Evolutionary conservation across 2,888 invertebrate genomes (phyloP).

Genomic region (Plutella xylostella): DNA sequence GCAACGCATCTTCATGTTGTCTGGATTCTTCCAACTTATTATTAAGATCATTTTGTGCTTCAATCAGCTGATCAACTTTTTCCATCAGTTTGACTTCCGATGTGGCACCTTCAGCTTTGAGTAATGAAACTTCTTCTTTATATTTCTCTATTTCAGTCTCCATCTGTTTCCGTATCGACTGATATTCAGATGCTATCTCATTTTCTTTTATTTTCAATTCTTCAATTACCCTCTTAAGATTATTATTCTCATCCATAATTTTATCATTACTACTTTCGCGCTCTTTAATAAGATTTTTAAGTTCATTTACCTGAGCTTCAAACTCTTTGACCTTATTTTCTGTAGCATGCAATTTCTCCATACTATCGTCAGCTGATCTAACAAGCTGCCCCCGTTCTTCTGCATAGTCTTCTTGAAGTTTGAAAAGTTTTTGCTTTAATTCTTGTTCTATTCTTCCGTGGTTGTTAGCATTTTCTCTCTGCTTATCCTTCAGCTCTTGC

Average conservation of each 20-base stretch:
- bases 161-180: slow-evolving; percentile 43
- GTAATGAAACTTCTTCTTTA: slow-evolving; percentile 49
- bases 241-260: slow-evolving; percentile 51
- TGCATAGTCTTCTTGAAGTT: slow-evolving; percentile 52
- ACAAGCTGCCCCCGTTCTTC: slow-evolving; percentile 45
- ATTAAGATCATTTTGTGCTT: slow-evolving; percentile 59
- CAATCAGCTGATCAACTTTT: slow-evolving; percentile 58
- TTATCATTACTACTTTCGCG: slow-evolving; percentile 43
- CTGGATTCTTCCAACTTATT: slow-evolving; percentile 60
- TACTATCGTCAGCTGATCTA: slow-evolving; percentile 40
- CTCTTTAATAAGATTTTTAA: slow-evolving; percentile 36
- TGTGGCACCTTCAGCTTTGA: slow-evolving; percentile 55
- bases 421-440: slow-evolving; percentile 55
- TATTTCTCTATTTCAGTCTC: slow-evolving; percentile 58
- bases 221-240: slow-evolving; percentile 52
- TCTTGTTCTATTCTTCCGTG: slow-evolving; percentile 58
- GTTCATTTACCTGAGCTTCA: slow-evolving; percentile 32
- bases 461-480: slow-evolving; percentile 49
- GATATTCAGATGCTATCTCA: slow-evolving; percentile 43
- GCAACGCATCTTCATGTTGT: slow-evolving; percentile 57
- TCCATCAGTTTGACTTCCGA: slow-evolving; percentile 60
- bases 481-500: slow-evolving; percentile 59
- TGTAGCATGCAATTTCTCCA: slow-evolving; percentile 42
- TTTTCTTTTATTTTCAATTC: slow-evolving; percentile 45
- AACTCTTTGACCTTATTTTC: slow-evolving; percentile 47